Evolutionary conservation across 2,797 vertebrate species (phyloP), one percentile per base, ranked within the genome.

Genomic region (Hippopotamyrus pictus): DNA sequence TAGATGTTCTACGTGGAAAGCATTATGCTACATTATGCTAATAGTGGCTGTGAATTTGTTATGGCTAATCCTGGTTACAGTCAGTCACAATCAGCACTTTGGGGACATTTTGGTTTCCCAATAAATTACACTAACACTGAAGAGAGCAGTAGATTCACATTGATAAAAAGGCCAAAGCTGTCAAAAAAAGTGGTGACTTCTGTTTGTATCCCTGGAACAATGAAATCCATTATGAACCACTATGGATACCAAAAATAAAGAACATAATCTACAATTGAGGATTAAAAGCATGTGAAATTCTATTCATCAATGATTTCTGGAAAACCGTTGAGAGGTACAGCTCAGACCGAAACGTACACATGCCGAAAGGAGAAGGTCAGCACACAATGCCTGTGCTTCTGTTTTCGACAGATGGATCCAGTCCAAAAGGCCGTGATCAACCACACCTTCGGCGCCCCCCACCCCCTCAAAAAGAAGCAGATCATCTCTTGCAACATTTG

Each of bases 401-500:
- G 82, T 73, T 62, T 88, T 22, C 88, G 88, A 3, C 93, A 99
- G 98, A 99, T 99, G 98, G 98, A 99, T 94, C 98, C 98, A 0
- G 97, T 99, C 90, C 98, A 99, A 95, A 99, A 99, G 94, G 98
- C 98, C 0, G 98, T 99, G 93, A 99, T 99, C 94, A 99, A 97
- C 95, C 98, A 99, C 95, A 99, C 98, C 0, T 99, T 99, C 4
- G 98, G 98, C 0, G 88, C 98, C 90, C 95, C 97, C 1, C 93
- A 96, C n/a, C 96, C 96, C 0, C 95, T 96, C 90, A 99, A 97
- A 95, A 99, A 97, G 96, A 99, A 98, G 94, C 97, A 97, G 91
- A 97, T 98, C 93, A 98, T 99, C 95, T 99, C 98, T 91, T 99
- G 98, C 94, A 99, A 99, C 95, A 98, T 99, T 96, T 99, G 98